A percentile compares a stretch with the other conserved stretches of the same genome.
Conservation (phyloP, 1,140 invertebrate species). For the Leptinotarsa undecemlineata region DNA sequence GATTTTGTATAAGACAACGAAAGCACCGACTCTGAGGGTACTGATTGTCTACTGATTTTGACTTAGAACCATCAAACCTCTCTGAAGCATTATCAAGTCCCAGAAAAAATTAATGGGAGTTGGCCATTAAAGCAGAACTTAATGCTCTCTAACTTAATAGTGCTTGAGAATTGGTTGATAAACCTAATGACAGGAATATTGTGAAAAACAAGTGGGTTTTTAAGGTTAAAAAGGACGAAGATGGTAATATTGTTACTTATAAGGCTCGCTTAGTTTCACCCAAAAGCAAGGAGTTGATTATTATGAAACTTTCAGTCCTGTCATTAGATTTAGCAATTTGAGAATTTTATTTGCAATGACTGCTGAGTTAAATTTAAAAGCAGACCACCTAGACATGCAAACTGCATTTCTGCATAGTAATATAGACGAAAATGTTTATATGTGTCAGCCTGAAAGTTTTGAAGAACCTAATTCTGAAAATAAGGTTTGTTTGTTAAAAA, state of each 20-base stretch:
- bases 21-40: conserved; percentile 6
- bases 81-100: conserved; percentile 29
- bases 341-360: conserved; percentile 32
- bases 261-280: conserved; percentile 53
- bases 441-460: conserved; percentile 39
- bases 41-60: conserved; percentile 19
- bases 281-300: conserved; percentile 54
- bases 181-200: conserved; percentile 38
- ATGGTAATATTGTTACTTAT: conserved; percentile 45
- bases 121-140: conserved; percentile 44
- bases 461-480: conserved; percentile 36
- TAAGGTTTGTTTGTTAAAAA: conserved; percentile 42
- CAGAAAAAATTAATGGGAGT: conserved; percentile 33
- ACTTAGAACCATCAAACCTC: conserved; percentile 28
- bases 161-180: conserved; percentile 51
- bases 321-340: conserved; percentile 47
- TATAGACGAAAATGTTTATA: conserved; percentile 48
- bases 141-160: conserved; percentile 50
- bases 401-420: conserved; percentile 51
- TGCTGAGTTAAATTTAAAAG: conserved; percentile 27
- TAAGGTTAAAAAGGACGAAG: conserved; percentile 48
- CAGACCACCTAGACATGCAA: conserved; percentile 45
- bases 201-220: conserved; percentile 57
- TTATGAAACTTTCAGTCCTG: conserved; percentile 50
- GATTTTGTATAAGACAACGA: conserved; percentile 9